Conservation (phyloP, 2,888 invertebrate genomes). For the Xylota segnis region DNA sequence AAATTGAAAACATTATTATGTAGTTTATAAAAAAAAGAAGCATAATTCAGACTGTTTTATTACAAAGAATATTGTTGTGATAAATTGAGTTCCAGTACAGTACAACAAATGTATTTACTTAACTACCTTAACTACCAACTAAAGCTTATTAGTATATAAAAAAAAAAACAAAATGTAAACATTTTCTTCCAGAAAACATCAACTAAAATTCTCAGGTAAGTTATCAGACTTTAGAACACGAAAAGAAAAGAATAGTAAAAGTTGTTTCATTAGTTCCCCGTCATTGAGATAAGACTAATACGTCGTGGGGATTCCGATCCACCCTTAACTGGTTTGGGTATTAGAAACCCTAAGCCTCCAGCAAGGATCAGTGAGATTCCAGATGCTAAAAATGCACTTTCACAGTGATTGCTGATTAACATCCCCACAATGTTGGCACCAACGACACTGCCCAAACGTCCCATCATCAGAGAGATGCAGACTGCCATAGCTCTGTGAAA, state of each 20-base stretch:
- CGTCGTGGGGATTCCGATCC: slow-evolving; percentile 76
- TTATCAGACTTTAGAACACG: slow-evolving; percentile 70
- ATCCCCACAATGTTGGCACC: slow-evolving; percentile 85
- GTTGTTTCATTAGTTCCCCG: slow-evolving; percentile 78
- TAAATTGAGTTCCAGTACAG: slow-evolving; percentile 29
- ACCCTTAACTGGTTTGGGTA: slow-evolving; percentile 77
- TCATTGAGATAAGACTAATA: slow-evolving; percentile 79
- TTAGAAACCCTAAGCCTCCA: slow-evolving; percentile 79
- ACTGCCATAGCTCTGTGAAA: slow-evolving; percentile 85
- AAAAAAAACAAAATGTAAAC: slow-evolving; percentile 47
- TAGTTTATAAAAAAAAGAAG: background rate
- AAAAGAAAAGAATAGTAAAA: slow-evolving; percentile 16
- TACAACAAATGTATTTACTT: slow-evolving; percentile 35
- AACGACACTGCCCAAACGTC: slow-evolving; percentile 85
- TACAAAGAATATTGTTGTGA: slow-evolving; percentile 43
- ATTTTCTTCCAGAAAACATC: slow-evolving; percentile 40
- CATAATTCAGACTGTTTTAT: slow-evolving; percentile 34
- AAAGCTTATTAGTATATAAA: slow-evolving; percentile 38
- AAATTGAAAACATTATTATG: too few species aligned
- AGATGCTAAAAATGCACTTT: slow-evolving; percentile 83
- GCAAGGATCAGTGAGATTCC: slow-evolving; percentile 79
- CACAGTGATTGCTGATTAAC: slow-evolving; percentile 84
- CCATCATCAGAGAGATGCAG: slow-evolving; percentile 86
- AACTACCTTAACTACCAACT: slow-evolving; percentile 35
- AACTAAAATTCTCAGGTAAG: slow-evolving; percentile 73